These are phyloP conservation scores for Phalacrocorax brasilianus DNA, from an alignment of 2,113 vertebrate genomes.

Conservation along the genomic window DNA sequence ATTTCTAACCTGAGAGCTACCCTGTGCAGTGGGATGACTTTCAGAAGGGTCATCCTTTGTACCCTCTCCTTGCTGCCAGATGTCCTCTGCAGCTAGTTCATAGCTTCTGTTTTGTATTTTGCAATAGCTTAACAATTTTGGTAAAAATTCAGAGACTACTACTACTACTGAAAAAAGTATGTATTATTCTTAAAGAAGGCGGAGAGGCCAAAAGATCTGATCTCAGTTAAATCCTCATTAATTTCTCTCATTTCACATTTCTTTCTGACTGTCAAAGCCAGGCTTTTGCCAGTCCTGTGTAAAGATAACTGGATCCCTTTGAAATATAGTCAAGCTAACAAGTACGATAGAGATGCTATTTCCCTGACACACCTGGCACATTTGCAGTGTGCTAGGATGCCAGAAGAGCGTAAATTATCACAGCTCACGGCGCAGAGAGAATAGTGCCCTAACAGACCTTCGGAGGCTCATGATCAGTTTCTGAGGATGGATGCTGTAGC, in stretches of 20 bases:
- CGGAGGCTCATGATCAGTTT: neutral
- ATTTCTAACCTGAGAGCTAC: neutral
- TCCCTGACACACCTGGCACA: neutral
- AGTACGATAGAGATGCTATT: neutral
- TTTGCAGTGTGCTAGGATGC: neutral
- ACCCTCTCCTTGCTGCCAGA: conserved; percentile 35
- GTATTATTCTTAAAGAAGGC: neutral
- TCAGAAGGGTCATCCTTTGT: neutral
- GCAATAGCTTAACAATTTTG: neutral
- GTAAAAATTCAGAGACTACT: neutral
- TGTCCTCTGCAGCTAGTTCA: conserved; percentile 2
- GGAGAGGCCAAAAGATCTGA: neutral
- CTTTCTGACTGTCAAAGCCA: neutral
- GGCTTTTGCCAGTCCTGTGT: neutral
- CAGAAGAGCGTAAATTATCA: neutral
- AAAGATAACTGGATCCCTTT: neutral
- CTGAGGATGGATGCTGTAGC: neutral
- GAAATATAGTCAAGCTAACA: neutral
- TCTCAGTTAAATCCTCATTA: neutral
- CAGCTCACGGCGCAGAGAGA: neutral
- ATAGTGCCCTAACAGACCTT: neutral
- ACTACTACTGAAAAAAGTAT: neutral
- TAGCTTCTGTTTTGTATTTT: neutral
- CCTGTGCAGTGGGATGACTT: neutral
- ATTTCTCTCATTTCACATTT: neutral